Evolutionary conservation across 2,113 vertebrate genomes (phyloP).

Genomic region (Manacus vitellinus): DNA sequence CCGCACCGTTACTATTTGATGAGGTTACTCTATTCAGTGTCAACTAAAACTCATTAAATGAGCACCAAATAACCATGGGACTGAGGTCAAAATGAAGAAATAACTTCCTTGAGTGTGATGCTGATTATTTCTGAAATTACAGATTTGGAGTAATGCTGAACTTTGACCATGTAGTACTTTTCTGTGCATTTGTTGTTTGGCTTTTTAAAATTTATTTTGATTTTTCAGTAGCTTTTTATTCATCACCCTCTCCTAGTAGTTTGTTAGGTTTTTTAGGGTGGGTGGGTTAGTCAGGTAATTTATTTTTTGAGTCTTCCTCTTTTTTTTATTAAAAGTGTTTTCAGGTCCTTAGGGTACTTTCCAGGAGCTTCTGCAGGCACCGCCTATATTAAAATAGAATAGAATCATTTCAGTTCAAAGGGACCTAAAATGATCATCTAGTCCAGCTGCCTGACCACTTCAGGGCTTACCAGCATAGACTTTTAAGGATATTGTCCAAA

Average conservation of each 20-base stretch:
- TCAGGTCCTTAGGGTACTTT: background rate
- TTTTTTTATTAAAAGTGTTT: background rate
- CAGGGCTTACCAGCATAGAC: background rate
- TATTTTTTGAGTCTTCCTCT: background rate
- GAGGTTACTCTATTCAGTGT: background rate
- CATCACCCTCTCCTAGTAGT: fast-evolving
- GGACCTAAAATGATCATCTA: background rate
- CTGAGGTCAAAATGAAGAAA: background rate
- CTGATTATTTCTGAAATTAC: background rate
- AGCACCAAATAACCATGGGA: background rate
- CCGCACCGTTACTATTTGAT: background rate
- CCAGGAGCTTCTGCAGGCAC: background rate
- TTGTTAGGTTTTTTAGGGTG: background rate
- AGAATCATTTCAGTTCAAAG: background rate
- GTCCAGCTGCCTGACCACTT: background rate
- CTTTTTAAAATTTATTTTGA: background rate
- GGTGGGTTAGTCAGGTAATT: background rate
- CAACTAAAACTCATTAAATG: background rate
- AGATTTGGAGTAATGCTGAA: background rate
- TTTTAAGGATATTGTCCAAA: background rate
- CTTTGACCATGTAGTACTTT: background rate
- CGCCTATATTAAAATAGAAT: background rate
- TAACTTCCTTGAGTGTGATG: background rate
- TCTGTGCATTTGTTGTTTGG: background rate
- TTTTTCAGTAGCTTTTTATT: background rate